Conservation (phyloP, 2,113 vertebrate genomes). For the Chionis minor region DNA sequence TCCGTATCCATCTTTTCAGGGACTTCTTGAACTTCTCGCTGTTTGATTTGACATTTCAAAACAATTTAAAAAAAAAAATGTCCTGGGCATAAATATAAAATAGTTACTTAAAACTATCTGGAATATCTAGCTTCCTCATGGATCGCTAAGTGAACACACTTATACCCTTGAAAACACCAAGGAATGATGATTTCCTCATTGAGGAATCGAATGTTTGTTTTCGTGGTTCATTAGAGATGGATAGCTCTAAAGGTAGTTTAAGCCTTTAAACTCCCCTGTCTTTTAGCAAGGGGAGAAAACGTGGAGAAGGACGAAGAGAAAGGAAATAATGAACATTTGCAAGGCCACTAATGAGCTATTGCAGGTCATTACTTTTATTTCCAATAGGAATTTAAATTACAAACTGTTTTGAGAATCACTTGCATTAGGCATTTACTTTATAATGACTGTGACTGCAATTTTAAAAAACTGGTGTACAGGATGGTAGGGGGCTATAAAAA, state of each 20-base stretch:
- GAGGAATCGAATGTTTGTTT: neutral
- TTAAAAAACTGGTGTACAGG: conserved; percentile 1
- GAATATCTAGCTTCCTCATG: neutral
- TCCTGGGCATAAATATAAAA: neutral
- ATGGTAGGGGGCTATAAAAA: conserved; percentile 40
- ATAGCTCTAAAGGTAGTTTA: conserved; percentile 30
- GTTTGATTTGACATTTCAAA: neutral
- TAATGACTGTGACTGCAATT: conserved; percentile 20
- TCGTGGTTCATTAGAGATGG: conserved; percentile 7
- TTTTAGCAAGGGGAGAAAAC: neutral
- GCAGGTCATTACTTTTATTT: conserved; percentile 37
- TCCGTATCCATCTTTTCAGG: accelerated
- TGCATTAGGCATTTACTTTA: conserved; percentile 29
- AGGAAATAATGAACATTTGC: conserved; percentile 14
- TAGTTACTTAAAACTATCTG: neutral
- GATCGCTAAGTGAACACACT: neutral
- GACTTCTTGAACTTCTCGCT: neutral
- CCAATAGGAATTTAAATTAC: conserved; percentile 48
- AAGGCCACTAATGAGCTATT: conserved; percentile 31
- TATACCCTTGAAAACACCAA: neutral
- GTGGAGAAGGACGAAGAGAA: neutral
- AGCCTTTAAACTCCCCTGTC: conserved; percentile 17
- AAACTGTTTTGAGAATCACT: conserved; percentile 36
- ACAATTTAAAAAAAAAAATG: neutral
- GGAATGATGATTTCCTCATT: conserved; percentile 14